Evolutionary conservation across 2,888 invertebrate species (phyloP).

Genomic region (Stenolophus ochropezus): DNA sequence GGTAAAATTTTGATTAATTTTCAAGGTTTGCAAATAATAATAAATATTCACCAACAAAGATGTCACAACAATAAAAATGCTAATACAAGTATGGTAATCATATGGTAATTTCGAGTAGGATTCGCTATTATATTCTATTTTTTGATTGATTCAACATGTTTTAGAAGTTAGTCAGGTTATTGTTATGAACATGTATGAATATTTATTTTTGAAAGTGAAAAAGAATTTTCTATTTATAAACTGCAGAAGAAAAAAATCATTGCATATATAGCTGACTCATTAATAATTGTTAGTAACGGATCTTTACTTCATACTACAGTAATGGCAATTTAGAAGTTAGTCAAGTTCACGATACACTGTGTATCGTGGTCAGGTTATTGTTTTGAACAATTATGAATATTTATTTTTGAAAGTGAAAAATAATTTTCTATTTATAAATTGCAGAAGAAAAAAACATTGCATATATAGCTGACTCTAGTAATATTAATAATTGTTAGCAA

Average conservation of each 20-base stretch:
- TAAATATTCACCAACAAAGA: constrained; percentile 6
- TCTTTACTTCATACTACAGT: no score
- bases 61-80: constrained; percentile 35
- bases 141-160: constrained; percentile 21
- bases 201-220: neutral
- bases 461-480: neutral
- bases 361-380: neutral
- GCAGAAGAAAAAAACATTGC: neutral
- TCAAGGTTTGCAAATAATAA: constrained; percentile 39
- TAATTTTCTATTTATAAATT: neutral
- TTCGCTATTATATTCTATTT: constrained; percentile 1
- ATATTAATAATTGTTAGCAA: neutral
- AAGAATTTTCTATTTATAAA: neutral
- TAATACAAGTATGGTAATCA: constrained; percentile 15
- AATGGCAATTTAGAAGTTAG: no score
- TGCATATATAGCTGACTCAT: neutral
- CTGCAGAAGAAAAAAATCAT: neutral
- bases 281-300: no score
- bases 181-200: constrained; percentile 2
- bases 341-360: no score
- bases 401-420: neutral
- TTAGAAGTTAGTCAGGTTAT: neutral
- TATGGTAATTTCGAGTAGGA: constrained; percentile 18
- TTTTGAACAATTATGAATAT: neutral
- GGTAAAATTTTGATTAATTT: constrained; percentile 46